Base-by-base conservation (phyloP, 2,113 vertebrate species). In the Ardeotis arabs region DNA sequence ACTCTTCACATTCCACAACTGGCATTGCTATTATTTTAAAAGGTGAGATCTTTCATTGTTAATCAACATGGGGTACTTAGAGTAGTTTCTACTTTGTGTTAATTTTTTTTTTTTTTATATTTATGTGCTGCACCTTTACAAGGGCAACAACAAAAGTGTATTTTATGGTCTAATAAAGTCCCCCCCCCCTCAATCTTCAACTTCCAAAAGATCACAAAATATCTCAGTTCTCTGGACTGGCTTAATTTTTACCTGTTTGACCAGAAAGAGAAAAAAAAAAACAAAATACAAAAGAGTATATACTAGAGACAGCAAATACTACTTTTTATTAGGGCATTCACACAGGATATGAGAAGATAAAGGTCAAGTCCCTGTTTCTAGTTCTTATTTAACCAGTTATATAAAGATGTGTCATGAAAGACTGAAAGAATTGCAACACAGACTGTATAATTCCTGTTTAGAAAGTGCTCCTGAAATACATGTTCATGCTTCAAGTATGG, bases 11-110 rank as follows among this genome's bases (percentile, higher is more conserved):
- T 82, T 93, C 88, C 29, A 89, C 76, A 93, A 78, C 53, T 70
- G 53, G 86, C 49, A 78, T 82, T 93, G 76, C n/a, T 94, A 75
- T 87, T 96, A 79, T 89, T 97, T 94, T 87, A 87, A 92, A 94
- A 96, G 90, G 93, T 94, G 86, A 95, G 66, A 84, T 90, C 80
- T 84, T 95, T 93, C 92, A 58, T 28, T 96, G 79, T 89, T 96
- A 93, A 96, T 94, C 88, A 93, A 75, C 83, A 37, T 41, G 22
- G 69, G 27, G 19, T 87, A 35, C 49, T 95, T 84, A 70, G 59
- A 84, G 23, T 55, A 37, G 72, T 86, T 93, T 72, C 64, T 86
- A 68, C 5, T 22, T 23, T 63, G 18, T 79, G 63, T 28, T 58
- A 12, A 33, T n/a, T n/a, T n/a, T 64, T 68, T 33, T 37, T 39